These are phyloP conservation scores for Drosophila ambigua DNA, from an alignment of 1,140 invertebrate genomes.

Conservation along the genomic window DNA sequence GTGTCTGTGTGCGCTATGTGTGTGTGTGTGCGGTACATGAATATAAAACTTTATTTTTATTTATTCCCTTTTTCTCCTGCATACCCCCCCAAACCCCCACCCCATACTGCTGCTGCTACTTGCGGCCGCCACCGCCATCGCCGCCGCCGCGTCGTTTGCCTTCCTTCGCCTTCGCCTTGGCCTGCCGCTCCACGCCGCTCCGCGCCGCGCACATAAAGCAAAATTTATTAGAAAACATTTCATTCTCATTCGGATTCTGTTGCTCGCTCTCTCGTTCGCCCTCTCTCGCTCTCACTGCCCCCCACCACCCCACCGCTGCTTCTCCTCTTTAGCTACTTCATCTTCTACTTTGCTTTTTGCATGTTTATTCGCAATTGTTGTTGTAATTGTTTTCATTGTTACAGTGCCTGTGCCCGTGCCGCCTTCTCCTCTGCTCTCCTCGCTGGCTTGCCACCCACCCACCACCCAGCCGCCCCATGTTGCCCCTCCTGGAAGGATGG, in stretches of 20 bases:
- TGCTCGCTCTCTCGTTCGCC: conserved; percentile 8
- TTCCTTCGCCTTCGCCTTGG: not conserved
- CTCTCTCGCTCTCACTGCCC: too few species aligned
- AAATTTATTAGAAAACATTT: conserved; percentile 83
- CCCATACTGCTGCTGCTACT: not conserved
- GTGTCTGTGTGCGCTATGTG: conserved; percentile 25
- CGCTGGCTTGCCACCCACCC: not conserved
- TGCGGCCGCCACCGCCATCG: not conserved
- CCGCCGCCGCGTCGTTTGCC: conserved; percentile 5
- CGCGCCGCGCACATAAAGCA: conserved; percentile 78
- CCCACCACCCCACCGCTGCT: not conserved
- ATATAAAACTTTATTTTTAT: conserved; percentile 83
- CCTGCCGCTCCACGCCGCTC: too few species aligned
- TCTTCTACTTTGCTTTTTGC: conserved; percentile 81
- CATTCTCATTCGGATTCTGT: conserved; percentile 67
- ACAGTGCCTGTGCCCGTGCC: conserved; percentile 14
- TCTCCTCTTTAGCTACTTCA: conserved; percentile 62
- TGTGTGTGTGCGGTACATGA: conserved; percentile 74
- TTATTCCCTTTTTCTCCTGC: conserved; percentile 69
- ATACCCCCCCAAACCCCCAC: not conserved
- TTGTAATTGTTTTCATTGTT: conserved; percentile 82
- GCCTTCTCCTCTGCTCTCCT: not conserved
- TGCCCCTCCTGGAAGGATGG: not conserved
- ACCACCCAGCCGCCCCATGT: not conserved
- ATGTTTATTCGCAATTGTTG: conserved; percentile 83